phyloP scores from a whole-genome alignment of 2,888 invertebrate genomes.

The Cryptocephalus moraei region DNA sequence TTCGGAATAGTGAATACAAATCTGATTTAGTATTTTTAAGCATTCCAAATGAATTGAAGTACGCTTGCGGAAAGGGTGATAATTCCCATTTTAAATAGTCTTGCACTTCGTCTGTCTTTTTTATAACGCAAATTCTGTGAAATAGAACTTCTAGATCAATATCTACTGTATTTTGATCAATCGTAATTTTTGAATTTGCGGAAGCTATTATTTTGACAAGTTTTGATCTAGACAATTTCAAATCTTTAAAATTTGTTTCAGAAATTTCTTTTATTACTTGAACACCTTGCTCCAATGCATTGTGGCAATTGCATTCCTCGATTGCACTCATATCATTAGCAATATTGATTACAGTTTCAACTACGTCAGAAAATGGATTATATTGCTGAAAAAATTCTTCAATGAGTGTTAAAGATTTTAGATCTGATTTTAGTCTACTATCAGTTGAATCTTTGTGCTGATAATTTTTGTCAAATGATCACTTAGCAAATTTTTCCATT shows the following conservation, averaged over 20 bases:
- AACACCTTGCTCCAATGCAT: constrained; percentile 3
- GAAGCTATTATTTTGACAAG: constrained; percentile 1
- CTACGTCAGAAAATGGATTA: constrained; percentile 4
- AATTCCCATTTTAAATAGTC: constrained; percentile 5
- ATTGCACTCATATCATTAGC: constrained; percentile 4
- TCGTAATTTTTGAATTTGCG: background rate
- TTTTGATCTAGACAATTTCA: constrained; percentile 3
- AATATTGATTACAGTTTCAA: constrained; percentile 2
- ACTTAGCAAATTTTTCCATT: constrained; percentile 3
- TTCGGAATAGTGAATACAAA: constrained; percentile 4
- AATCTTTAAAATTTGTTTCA: constrained; percentile 2
- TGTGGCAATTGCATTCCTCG: constrained; percentile 1
- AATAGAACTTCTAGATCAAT: constrained; percentile 5
- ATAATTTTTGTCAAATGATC: constrained; percentile 2
- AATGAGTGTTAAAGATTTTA: constrained; percentile 2
- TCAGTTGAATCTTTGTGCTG: constrained; percentile 6
- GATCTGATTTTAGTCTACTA: constrained; percentile 4
- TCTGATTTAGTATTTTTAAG: constrained; percentile 5
- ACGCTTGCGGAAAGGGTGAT: constrained; percentile 3
- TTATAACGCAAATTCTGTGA: constrained; percentile 5
- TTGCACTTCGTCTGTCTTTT: constrained; percentile 3
- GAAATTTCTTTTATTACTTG: constrained; percentile 3
- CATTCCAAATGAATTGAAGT: constrained; percentile 4
- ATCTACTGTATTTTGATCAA: constrained; percentile 1
- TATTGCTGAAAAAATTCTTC: constrained; percentile 5